Percentiles rank a stretch among this genome's conserved stretches.
Conservation (phyloP, 2,888 invertebrate genomes). For the Lutraria lutraria region DNA sequence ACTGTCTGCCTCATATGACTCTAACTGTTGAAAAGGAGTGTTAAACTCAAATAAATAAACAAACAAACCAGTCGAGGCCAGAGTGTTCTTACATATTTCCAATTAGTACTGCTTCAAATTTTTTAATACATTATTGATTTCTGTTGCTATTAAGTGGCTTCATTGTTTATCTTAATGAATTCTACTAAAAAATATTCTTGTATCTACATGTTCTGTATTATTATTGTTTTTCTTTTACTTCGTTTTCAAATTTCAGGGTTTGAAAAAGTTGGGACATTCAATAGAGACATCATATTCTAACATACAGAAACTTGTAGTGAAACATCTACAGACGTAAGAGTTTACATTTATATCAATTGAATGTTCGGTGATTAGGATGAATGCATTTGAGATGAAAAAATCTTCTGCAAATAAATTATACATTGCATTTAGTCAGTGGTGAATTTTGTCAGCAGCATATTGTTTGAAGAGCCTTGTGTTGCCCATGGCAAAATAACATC, state of each 20-base stretch:
- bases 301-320: conserved; percentile 95
- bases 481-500: too few species aligned
- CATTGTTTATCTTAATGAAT: too few species aligned
- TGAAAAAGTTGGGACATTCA: conserved; percentile 96
- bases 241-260: conserved; percentile 88
- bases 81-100: too few species aligned
- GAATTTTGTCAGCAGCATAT: not conserved
- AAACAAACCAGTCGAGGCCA: too few species aligned
- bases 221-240: not conserved
- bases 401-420: not conserved
- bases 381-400: not conserved
- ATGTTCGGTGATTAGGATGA: not conserved
- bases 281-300: conserved; percentile 98
- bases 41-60: too few species aligned
- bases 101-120: too few species aligned
- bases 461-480: not conserved
- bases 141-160: too few species aligned
- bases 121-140: too few species aligned
- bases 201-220: not conserved
- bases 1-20: too few species aligned
- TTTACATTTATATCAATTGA: too few species aligned
- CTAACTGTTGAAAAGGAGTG: too few species aligned
- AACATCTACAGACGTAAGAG: conserved; percentile 84
- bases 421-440: not conserved
- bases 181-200: too few species aligned